phyloP scores from a whole-genome alignment of 92 coral and sea anemone genomes.

The Micromussa lordhowensis region DNA sequence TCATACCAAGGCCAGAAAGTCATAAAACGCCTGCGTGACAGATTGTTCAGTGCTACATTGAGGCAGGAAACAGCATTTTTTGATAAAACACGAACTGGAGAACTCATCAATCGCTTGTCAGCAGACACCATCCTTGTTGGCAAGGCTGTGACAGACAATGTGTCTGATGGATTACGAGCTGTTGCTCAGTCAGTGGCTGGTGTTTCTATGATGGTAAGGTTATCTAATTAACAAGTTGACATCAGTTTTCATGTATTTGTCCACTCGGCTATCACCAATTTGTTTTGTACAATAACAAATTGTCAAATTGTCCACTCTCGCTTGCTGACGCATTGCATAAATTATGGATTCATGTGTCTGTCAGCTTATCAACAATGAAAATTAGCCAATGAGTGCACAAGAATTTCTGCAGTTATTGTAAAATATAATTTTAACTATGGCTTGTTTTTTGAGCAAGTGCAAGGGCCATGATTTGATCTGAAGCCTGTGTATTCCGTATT shows the following conservation, averaged over 20 bases:
- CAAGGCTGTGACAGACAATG: slow-evolving; percentile 98
- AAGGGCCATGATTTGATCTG: neutral
- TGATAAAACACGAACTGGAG: slow-evolving; percentile 93
- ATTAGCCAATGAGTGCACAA: too few relatives aligned
- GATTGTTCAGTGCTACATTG: slow-evolving; percentile 81
- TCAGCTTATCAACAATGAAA: too few relatives aligned
- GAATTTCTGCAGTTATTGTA: too few relatives aligned
- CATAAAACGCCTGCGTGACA: slow-evolving; percentile 77
- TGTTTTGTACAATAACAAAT: too few relatives aligned
- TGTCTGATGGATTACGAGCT: slow-evolving; percentile 97
- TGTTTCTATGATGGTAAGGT: slow-evolving; percentile 92
- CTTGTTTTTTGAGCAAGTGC: neutral
- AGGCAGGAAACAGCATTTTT: slow-evolving; percentile 97
- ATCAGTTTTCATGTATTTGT: too few relatives aligned
- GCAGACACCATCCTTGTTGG: slow-evolving; percentile 95
- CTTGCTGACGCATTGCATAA: too few relatives aligned
- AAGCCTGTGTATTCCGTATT: neutral
- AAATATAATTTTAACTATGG: too few relatives aligned
- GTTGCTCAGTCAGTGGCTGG: slow-evolving; percentile 95
- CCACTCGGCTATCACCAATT: too few relatives aligned
- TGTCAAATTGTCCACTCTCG: too few relatives aligned
- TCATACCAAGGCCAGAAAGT: slow-evolving; percentile 77
- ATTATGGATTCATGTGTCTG: too few relatives aligned
- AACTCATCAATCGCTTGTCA: slow-evolving; percentile 91
- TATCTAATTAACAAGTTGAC: too few relatives aligned